Conservation (phyloP, 2,113 vertebrate genomes). For the Ifrita kowaldi region DNA sequence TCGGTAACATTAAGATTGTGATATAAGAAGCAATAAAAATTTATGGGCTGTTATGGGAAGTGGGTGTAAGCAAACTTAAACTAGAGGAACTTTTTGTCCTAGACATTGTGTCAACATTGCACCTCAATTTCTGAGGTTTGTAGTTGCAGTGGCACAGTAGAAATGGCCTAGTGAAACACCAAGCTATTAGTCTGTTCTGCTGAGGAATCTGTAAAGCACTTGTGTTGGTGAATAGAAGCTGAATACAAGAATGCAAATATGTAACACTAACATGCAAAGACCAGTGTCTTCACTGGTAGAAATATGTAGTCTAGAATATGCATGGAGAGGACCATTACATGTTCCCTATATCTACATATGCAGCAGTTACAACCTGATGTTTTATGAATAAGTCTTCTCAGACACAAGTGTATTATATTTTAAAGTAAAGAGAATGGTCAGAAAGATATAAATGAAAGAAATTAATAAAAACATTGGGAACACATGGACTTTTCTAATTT, state of each 20-base stretch:
- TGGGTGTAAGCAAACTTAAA: background rate
- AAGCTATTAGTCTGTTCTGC: background rate
- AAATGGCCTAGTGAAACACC: background rate
- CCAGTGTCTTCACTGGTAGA: background rate
- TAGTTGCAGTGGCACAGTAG: background rate
- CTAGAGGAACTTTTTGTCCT: background rate
- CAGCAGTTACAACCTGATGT: background rate
- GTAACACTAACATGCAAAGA: background rate
- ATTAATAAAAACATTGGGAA: background rate
- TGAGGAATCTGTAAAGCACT: background rate
- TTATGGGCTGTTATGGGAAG: background rate
- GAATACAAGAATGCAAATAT: background rate
- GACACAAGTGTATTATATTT: background rate
- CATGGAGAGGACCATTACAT: background rate
- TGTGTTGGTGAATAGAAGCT: background rate
- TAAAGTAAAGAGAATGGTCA: background rate
- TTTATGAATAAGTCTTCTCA: background rate
- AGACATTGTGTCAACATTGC: background rate
- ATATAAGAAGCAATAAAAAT: background rate
- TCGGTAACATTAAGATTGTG: background rate
- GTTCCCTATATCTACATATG: background rate
- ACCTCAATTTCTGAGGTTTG: background rate
- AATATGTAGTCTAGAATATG: fast-evolving
- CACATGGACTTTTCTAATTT: background rate
- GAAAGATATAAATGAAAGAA: background rate